A percentile compares a stretch with the other conserved stretches of the same genome.
phyloP scores from a whole-genome alignment of 2,797 vertebrate species.

The Neosilurus hyrtlii region DNA sequence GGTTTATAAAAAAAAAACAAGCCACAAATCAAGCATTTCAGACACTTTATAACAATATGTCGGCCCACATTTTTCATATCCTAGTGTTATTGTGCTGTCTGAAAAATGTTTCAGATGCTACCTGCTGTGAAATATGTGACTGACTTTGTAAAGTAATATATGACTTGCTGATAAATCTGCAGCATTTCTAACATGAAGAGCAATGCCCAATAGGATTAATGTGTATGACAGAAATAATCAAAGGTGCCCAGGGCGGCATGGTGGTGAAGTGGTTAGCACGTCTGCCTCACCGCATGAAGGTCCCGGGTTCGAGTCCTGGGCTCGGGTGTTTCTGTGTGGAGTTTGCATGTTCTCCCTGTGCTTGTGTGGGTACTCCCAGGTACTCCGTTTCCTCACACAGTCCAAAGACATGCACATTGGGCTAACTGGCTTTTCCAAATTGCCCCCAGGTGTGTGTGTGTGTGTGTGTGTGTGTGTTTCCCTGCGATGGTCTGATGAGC shows the following conservation, averaged over 20 bases:
- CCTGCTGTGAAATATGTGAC: slow-evolving; percentile 36
- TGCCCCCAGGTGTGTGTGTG: too few species aligned
- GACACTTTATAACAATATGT: background rate
- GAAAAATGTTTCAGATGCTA: slow-evolving; percentile 31
- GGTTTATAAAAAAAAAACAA: slow-evolving; percentile 13
- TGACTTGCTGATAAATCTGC: slow-evolving; percentile 28
- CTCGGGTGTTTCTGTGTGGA: too few species aligned
- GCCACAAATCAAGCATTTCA: background rate
- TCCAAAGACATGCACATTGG: too few species aligned
- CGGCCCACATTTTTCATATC: slow-evolving; percentile 34
- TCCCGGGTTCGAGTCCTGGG: too few species aligned
- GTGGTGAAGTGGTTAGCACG: too few species aligned
- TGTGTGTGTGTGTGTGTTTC: too few species aligned
- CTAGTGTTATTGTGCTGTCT: slow-evolving; percentile 25
- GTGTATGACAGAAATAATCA: background rate
- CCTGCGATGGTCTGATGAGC: too few species aligned
- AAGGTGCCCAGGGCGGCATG: background rate
- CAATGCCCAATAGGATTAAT: background rate
- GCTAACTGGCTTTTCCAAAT: too few species aligned
- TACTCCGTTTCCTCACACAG: too few species aligned
- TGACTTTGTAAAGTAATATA: slow-evolving; percentile 2
- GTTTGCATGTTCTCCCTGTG: too few species aligned
- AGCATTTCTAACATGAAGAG: slow-evolving; percentile 28
- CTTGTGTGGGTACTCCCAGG: too few species aligned
- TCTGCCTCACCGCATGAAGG: too few species aligned